phyloP scores from a whole-genome alignment of 2,113 vertebrate species.

The Chlorocebus sabaeus region DNA sequence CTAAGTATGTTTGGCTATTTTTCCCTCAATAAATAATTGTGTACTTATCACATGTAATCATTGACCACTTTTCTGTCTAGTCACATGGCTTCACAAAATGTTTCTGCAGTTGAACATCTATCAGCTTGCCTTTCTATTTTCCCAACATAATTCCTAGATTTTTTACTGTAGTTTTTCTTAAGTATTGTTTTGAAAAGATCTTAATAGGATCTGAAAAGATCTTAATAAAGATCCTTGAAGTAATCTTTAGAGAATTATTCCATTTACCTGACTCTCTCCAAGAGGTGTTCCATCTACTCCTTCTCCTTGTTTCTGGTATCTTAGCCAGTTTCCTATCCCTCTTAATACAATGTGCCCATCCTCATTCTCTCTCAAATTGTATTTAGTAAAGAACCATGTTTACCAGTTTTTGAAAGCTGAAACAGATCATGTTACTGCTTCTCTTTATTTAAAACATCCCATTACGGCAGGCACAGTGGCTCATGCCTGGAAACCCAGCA shows the following conservation, averaged over 20 bases:
- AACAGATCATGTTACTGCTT: background rate
- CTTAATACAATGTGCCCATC: background rate
- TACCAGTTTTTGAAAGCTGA: conserved; percentile 6
- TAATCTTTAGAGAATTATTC: background rate
- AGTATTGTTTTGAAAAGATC: background rate
- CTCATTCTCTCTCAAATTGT: background rate
- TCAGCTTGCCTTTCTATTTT: background rate
- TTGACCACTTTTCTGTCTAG: background rate
- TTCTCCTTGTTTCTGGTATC: background rate
- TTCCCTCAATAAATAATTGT: conserved; percentile 23
- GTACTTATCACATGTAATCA: background rate
- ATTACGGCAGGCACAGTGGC: background rate
- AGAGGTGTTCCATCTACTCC: background rate
- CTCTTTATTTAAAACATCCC: background rate
- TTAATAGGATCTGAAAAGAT: background rate
- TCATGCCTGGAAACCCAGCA: too few species aligned
- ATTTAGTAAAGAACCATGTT: conserved; percentile 1
- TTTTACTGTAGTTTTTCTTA: background rate
- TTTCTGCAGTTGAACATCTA: background rate
- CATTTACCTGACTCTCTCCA: background rate
- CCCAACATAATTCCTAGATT: background rate
- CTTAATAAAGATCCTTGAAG: background rate
- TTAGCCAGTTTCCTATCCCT: background rate
- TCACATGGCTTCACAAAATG: background rate
- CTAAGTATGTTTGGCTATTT: background rate